Conservation (phyloP, 2,888 invertebrate genomes). For the Sipunculus nudus region DNA sequence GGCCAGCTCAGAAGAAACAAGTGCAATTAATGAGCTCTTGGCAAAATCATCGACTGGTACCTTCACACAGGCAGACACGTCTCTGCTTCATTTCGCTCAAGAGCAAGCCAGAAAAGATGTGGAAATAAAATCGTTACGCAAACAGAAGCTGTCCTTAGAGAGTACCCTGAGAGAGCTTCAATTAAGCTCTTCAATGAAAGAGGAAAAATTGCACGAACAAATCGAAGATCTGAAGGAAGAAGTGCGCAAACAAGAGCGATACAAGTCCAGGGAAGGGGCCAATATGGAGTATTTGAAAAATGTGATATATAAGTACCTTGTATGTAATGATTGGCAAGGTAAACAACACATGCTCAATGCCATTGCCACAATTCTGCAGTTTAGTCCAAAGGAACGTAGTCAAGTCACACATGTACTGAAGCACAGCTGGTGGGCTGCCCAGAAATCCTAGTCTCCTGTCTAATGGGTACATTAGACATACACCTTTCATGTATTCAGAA, state of each 20-base stretch:
- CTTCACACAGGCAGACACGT: constrained; percentile 47
- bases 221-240: constrained; percentile 71
- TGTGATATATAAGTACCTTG: constrained; percentile 83
- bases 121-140: constrained; percentile 78
- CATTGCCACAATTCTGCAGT: constrained; percentile 84
- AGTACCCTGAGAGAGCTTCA: constrained; percentile 71
- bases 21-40: neutral
- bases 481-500: too few relatives aligned
- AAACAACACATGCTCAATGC: constrained; percentile 88
- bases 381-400: constrained; percentile 76
- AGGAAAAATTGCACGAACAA: constrained; percentile 68
- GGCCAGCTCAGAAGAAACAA: constrained; percentile 26
- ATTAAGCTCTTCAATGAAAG: constrained; percentile 59
- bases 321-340: constrained; percentile 76
- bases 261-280: constrained; percentile 78
- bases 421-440: constrained; percentile 36
- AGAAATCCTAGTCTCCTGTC: too few relatives aligned
- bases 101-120: constrained; percentile 83
- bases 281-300: constrained; percentile 92
- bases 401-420: constrained; percentile 13
- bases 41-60: neutral
- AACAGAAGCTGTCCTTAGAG: constrained; percentile 74
- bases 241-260: constrained; percentile 65
- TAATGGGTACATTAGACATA: too few relatives aligned
- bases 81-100: constrained; percentile 82